Base-by-base conservation (phyloP, 2,113 vertebrate species). In the Gobio gobio region DNA sequence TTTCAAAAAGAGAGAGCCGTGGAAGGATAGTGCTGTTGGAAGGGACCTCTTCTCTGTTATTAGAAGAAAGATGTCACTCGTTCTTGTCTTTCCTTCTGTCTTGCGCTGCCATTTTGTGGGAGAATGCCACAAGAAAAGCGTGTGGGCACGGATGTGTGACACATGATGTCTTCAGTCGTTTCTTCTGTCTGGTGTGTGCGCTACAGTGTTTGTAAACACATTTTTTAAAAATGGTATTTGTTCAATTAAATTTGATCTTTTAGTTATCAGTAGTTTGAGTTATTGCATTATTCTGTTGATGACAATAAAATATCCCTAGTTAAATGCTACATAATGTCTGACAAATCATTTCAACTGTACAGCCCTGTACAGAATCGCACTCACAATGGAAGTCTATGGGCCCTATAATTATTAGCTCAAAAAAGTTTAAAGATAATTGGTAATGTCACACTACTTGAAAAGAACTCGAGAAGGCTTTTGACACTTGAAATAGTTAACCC, bases 1-100 rank as follows among this genome's bases (percentile, higher is more conserved):
- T 97, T 96, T 97, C 97, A 97, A 85, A 82, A 96, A 96, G 93
- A 95, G 95, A 95, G 93, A 92, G 93, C 85, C 82, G 90, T 89
- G 78, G 90, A 90, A 88, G 90, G 90, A 95, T 94, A 93, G 93
- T 92, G 93, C 94, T 93, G 88, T 88, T 76, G 88, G 91, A 93
- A 85, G 84, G 77, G 87, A 59, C 89, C 72, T 40, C 40, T 80
- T 90, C 90, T 91, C 89, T 93, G 91, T 92, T 87, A 93, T 93
- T 93, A 91, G 91, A 86, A 89, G 86, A 90, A 82, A 90, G 89
- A 82, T 83, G 51, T 89, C 88, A 86, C 88, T 88, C 54, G 72
- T 14, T 74, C 72, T 78, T 75, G 78, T 72, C 84, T 85, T 76
- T 81, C 75, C 77, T 86, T 77, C 49, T 85, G 75, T 61, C 74